Evolutionary conservation across 1,140 invertebrate genomes (phyloP), one percentile per base, ranked within the genome.

Genomic region (Wiebesia pumilae): DNA sequence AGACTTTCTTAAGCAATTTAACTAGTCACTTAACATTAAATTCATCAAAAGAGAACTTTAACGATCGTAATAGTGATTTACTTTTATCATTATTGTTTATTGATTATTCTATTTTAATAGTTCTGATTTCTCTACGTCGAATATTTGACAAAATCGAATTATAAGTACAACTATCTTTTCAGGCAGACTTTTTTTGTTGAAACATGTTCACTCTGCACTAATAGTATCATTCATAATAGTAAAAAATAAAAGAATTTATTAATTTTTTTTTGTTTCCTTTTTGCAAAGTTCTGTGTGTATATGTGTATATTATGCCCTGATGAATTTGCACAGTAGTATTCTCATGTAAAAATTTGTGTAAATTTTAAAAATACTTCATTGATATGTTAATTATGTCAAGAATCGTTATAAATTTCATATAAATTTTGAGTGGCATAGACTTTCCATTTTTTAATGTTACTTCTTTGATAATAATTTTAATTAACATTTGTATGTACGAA

Each of bases 391-490:
- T 83, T 87, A 83, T 83, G 79, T 83, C 51, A 77, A 86, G 78
- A 73, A 81, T 83, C 85, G 73, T 81, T 58, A 79, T 82, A 30
- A 69, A 87, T 71, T 83, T 69, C 80, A 67, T 58, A 62, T 27
- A 86, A 62, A 19, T 86, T 88, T 30, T 54, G 65, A 79, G 33
- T 14, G 21, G 19, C 27, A 38, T 81, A 71, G 35, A 33, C 19
- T 27, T 80, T 87, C 21, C 47, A 81, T 89, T 89, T 87, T 89
- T 91, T 87, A 92, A 90, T 65, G 84, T 81, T 84, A 24, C 54
- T 78, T 83, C 69, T 81, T 75, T 84, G 62, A 77, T 65, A 33
- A 84, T 54, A 51, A 58, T 79, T 82, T 35, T 62, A 30, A 62
- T 87, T 84, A 87, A 80, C 47, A 54, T 87, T 84, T 79, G 58